phyloP scores from a whole-genome alignment of 2,113 vertebrate species.

The Gorsachius goisagi region DNA sequence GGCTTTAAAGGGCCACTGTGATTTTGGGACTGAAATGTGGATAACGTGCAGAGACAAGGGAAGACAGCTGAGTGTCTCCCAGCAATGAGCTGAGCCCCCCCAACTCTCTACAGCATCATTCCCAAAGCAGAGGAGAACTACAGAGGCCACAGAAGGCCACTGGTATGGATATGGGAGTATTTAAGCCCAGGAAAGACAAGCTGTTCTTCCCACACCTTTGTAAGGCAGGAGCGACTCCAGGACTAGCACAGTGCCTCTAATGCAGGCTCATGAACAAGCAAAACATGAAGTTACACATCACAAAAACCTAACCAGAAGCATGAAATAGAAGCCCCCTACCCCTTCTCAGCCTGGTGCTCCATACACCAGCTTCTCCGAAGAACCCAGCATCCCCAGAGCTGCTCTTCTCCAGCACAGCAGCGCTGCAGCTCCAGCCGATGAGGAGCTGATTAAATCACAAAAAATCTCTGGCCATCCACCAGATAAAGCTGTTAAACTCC shows the following conservation, averaged over 20 bases:
- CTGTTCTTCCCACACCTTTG: not conserved
- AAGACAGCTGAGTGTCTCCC: not conserved
- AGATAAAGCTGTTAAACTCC: not conserved
- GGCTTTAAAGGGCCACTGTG: not conserved
- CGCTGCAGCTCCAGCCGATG: rapidly evolving
- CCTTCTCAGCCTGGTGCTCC: not conserved
- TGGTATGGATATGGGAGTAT: rapidly evolving
- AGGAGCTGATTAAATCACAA: not conserved
- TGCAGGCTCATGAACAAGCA: not conserved
- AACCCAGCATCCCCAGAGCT: not conserved
- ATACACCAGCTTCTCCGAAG: not conserved
- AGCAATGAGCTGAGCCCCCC: not conserved
- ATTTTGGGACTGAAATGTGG: not conserved
- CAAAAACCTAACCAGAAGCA: not conserved
- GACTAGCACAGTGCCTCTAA: not conserved
- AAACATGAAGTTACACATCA: rapidly evolving
- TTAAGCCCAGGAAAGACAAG: not conserved
- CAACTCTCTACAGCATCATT: rapidly evolving
- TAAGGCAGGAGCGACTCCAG: not conserved
- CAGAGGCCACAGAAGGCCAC: not conserved
- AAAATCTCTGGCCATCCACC: not conserved
- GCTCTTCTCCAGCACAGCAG: not conserved
- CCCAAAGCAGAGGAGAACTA: not conserved
- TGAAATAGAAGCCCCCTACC: rapidly evolving
- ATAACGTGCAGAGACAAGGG: not conserved